These are phyloP conservation scores for Bubo blakistoni DNA, from an alignment of 2,113 vertebrate species.

Conservation along the genomic window DNA sequence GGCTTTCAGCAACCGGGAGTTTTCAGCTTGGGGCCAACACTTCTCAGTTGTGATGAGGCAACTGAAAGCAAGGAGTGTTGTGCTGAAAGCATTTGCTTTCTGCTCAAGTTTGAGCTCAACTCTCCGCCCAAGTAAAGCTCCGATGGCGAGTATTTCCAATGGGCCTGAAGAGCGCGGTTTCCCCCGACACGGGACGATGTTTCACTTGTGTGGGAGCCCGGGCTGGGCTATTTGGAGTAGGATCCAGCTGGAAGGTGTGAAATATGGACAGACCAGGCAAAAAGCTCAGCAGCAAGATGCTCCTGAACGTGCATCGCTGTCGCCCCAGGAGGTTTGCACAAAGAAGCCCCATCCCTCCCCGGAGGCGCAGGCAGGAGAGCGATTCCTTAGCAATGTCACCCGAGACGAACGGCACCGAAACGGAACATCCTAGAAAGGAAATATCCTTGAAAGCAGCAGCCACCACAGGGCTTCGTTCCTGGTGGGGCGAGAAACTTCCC, in stretches of 20 bases:
- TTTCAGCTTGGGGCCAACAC: constrained; percentile 41
- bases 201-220: rapidly evolving
- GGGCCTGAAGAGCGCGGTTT: neutral
- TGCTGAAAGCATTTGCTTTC: constrained; percentile 57
- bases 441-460: constrained; percentile 43
- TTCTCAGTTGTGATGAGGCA: constrained; percentile 39
- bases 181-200: rapidly evolving
- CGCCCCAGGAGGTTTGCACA: neutral
- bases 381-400: neutral
- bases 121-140: neutral
- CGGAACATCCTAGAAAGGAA: constrained; percentile 2
- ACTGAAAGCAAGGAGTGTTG: constrained; percentile 26
- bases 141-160: neutral
- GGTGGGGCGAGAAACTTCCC: neutral
- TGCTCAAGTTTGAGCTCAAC: constrained; percentile 4
- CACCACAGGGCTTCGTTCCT: constrained; percentile 14
- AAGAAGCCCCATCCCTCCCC: neutral
- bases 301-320: neutral
- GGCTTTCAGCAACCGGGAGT: constrained; percentile 8
- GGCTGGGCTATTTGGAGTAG: neutral
- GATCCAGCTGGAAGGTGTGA: neutral
- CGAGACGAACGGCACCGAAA: neutral
- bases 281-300: neutral
- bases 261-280: neutral
- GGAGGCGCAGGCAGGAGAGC: neutral